Conservation (phyloP, 2,888 invertebrate species). For the Cynaeus angustus region DNA sequence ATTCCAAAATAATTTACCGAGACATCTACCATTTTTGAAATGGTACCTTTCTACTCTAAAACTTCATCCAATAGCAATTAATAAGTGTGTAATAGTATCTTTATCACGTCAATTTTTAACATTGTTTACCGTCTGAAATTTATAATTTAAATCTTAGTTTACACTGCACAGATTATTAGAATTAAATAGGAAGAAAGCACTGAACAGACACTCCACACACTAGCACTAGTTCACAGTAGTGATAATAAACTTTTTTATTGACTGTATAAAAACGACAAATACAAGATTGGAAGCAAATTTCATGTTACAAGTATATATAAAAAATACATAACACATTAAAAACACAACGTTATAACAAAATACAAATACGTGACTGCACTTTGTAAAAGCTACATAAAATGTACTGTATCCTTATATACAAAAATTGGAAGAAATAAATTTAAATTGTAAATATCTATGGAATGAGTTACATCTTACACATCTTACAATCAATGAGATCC, state of each 20-base stretch:
- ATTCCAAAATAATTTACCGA: no score
- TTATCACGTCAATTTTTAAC: no score
- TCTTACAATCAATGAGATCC: slow-evolving; percentile 17
- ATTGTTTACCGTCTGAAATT: no score
- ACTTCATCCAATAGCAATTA: no score
- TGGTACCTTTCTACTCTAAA: no score
- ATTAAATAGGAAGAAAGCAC: no score
- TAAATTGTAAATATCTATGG: slow-evolving; percentile 26
- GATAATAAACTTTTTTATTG: slow-evolving; percentile 56
- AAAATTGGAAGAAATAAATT: slow-evolving; percentile 24
- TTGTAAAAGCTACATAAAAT: slow-evolving; percentile 31
- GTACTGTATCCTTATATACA: slow-evolving; percentile 41
- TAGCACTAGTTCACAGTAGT: no score
- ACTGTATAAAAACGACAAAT: slow-evolving; percentile 61
- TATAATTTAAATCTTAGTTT: no score
- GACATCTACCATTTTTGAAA: no score
- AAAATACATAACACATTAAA: slow-evolving; percentile 55
- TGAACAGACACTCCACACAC: no score
- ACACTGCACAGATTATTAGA: no score
- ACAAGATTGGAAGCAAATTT: slow-evolving; percentile 61
- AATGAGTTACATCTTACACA: slow-evolving; percentile 16
- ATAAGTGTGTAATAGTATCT: no score
- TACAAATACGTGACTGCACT: slow-evolving; percentile 41
- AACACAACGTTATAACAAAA: slow-evolving; percentile 49
- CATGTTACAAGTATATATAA: slow-evolving; percentile 55